Evolutionary conservation across 2,113 vertebrate genomes (phyloP).

Genomic region (Petrocephalus microphthalmus): DNA sequence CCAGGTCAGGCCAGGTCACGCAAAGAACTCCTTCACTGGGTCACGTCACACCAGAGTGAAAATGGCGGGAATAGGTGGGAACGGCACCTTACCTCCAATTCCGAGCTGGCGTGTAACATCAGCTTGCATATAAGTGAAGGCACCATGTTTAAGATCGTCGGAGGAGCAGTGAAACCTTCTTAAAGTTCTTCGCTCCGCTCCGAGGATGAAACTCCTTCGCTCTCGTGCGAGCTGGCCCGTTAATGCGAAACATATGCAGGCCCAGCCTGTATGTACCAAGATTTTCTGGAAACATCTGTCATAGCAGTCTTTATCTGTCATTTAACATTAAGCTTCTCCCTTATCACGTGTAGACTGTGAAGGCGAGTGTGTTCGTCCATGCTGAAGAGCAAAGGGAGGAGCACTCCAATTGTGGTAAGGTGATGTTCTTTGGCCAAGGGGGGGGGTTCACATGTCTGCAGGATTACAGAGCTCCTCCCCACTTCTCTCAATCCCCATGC

Average conservation of each 20-base stretch:
- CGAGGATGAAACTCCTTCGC: neutral
- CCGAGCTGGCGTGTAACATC: neutral
- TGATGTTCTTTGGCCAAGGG: neutral
- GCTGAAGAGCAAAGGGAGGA: neutral
- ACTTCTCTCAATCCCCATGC: neutral
- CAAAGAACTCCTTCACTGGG: neutral
- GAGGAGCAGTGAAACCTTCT: neutral
- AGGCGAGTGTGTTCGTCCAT: neutral
- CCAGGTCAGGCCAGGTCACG: neutral
- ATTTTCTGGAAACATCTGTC: conserved; percentile 15
- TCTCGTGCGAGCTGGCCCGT: neutral
- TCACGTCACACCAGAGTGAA: neutral
- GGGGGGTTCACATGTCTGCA: neutral
- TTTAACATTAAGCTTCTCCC: neutral
- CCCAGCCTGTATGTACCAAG: neutral
- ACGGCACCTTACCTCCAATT: neutral
- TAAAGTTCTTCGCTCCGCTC: neutral
- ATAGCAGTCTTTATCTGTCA: neutral
- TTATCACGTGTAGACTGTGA: neutral
- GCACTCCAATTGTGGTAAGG: neutral
- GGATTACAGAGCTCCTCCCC: neutral
- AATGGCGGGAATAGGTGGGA: neutral
- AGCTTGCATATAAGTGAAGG: neutral
- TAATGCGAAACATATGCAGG: conserved; percentile 12
- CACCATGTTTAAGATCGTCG: neutral